Evolutionary conservation across 2,113 vertebrate species (phyloP), one percentile per base, ranked within the genome.

Genomic region (Haemorhous mexicanus): DNA sequence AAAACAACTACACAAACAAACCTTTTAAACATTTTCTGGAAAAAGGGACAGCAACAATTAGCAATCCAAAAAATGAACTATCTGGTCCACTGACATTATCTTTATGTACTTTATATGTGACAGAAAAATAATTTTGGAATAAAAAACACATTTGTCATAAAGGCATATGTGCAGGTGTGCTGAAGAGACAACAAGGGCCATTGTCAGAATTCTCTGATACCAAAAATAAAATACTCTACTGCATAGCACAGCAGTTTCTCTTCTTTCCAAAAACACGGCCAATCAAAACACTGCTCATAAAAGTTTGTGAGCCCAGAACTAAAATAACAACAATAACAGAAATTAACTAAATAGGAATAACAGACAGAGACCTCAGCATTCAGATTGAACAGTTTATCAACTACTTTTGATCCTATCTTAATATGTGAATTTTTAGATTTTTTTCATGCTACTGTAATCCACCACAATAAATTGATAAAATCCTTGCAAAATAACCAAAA

Each of bases 321-420:
- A 63, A 83, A 76, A 27, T 5, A 16, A 49, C 30, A 46, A 70
- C 7, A 70, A 73, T 26, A 46, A 66, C 27, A 44, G 49, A 84
- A 89, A 79, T 52, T 22, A 47, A 59, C n/a, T 76, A 16, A 67
- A 39, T 13, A 62, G 22, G 33, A 52, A 35, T 37, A 39, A 27
- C 13, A 58, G 26, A 15, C 2, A 5, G 33, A 74, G 15, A 68
- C 2, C 15, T 74, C 64, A 41, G 7, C 0, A 0, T 46, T 76
- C 58, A 66, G 4, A 12, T 23, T 77, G 26, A 8, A 19, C 33
- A 33, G 11, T 10, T 12, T 56, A 16, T 52, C 37, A 69, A 21
- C 43, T 19, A 4, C 5, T 62, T 70, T 41, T 59, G 50, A 30
- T 52, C 27, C 6, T 67, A 4, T 23, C 23, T 30, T 30, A 18